Conservation (phyloP, 2,888 invertebrate genomes). For the Rhagium mordax region DNA sequence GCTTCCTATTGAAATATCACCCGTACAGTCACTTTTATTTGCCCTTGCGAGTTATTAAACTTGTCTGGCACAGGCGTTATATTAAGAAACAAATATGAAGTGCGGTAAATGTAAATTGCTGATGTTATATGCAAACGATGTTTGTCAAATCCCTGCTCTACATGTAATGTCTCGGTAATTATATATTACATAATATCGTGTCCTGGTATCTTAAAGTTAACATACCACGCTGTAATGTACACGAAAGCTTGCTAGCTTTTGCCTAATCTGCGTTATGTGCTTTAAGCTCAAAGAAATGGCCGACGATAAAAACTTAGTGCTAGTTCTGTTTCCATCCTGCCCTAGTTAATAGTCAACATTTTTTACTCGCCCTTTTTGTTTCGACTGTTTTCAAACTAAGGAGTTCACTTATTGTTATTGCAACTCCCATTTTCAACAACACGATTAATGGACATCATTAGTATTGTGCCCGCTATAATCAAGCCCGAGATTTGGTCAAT, state of each 20-base stretch:
- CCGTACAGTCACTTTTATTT: no score
- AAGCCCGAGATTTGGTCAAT: constrained; percentile 46
- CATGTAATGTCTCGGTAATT: neutral
- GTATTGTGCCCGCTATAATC: constrained; percentile 51
- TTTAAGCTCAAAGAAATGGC: constrained; percentile 30
- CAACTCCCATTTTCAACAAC: constrained; percentile 47
- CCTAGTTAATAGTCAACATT: constrained; percentile 47
- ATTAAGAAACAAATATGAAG: no score
- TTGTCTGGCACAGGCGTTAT: no score
- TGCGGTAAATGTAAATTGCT: no score
- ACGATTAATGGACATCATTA: constrained; percentile 52
- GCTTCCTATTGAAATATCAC: no score
- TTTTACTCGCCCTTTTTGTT: constrained; percentile 44
- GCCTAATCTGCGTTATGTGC: constrained; percentile 33
- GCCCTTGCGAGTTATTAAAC: no score
- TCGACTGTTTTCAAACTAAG: constrained; percentile 43
- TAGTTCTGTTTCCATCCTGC: constrained; percentile 32
- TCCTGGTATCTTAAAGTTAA: neutral
- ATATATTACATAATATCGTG: neutral
- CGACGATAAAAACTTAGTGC: constrained; percentile 35
- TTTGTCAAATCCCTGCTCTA: neutral
- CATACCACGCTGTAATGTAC: neutral
- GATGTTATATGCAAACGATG: no score
- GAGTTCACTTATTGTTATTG: constrained; percentile 54
- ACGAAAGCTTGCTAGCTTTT: constrained; percentile 8